Evolutionary conservation across 2,113 vertebrate genomes (phyloP).

Genomic region (Tetrao urogallus): DNA sequence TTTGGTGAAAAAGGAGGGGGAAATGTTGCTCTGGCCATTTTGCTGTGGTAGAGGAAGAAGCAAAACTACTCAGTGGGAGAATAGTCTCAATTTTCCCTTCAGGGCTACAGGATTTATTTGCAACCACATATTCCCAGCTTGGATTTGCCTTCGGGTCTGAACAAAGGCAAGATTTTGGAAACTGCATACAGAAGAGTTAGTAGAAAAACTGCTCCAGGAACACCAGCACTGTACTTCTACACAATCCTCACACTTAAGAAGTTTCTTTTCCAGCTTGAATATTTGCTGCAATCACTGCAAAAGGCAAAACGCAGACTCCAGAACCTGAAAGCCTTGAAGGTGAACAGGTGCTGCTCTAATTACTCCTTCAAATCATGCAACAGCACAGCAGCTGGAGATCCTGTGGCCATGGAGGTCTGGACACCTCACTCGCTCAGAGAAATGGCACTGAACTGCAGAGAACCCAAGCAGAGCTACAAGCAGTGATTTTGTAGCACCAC

Average conservation of each 20-base stretch:
- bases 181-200: background rate
- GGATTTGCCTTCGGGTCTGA: background rate
- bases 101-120: background rate
- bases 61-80: background rate
- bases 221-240: background rate
- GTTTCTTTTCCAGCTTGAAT: background rate
- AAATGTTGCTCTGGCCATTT: background rate
- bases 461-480: background rate
- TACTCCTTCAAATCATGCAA: background rate
- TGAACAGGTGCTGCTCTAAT: rapidly evolving
- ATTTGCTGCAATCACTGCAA: background rate
- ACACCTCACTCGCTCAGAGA: background rate
- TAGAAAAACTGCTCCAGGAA: background rate
- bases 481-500: background rate
- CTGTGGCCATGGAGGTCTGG: rapidly evolving
- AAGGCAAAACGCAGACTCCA: background rate
- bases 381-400: background rate
- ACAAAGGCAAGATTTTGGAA: background rate
- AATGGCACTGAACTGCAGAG: background rate
- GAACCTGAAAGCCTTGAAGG: background rate
- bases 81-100: background rate
- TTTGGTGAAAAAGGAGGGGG: background rate
- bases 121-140: background rate
- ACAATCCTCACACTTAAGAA: background rate
- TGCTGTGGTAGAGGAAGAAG: background rate